These are phyloP conservation scores for Catocala sponsa DNA, from an alignment of 2,888 invertebrate species.

Conservation along the genomic window DNA sequence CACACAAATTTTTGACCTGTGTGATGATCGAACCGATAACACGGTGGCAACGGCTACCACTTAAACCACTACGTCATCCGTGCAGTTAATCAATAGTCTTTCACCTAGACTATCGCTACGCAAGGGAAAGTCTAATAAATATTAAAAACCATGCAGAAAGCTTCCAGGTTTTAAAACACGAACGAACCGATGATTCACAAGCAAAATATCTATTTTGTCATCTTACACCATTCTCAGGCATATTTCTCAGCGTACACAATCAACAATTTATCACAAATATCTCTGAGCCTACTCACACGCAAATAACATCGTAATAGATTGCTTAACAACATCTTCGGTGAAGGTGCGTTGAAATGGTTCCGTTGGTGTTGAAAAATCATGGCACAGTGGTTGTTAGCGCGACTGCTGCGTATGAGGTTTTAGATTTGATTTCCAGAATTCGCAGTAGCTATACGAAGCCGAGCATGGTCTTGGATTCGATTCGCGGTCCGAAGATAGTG, in stretches of 20 bases:
- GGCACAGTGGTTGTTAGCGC: too few relatives aligned
- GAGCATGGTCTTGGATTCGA: too few relatives aligned
- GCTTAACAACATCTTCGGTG: slow-evolving; percentile 37
- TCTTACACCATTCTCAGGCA: slow-evolving; percentile 20
- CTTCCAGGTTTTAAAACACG: background rate
- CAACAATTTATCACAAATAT: slow-evolving; percentile 35
- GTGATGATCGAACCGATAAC: too few relatives aligned
- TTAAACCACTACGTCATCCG: too few relatives aligned
- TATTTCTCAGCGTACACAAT: slow-evolving; percentile 31
- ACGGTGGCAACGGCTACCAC: too few relatives aligned
- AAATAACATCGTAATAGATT: slow-evolving; percentile 43
- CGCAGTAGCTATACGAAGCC: too few relatives aligned
- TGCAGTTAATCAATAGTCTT: too few relatives aligned
- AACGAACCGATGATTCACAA: slow-evolving; percentile 3
- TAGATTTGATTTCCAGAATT: too few relatives aligned
- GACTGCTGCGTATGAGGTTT: too few relatives aligned
- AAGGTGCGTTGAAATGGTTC: slow-evolving; percentile 33
- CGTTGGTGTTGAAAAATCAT: slow-evolving; percentile 9
- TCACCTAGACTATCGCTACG: too few relatives aligned
- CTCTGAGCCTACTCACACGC: slow-evolving; percentile 37
- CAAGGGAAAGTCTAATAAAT: slow-evolving; percentile 2
- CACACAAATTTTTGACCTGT: too few relatives aligned
- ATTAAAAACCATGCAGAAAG: background rate
- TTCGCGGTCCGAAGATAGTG: too few relatives aligned
- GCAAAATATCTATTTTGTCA: slow-evolving; percentile 19